Evolutionary conservation across 1,140 invertebrate species (phyloP), one percentile per base, ranked within the genome.

Genomic region (Lineus longissimus): DNA sequence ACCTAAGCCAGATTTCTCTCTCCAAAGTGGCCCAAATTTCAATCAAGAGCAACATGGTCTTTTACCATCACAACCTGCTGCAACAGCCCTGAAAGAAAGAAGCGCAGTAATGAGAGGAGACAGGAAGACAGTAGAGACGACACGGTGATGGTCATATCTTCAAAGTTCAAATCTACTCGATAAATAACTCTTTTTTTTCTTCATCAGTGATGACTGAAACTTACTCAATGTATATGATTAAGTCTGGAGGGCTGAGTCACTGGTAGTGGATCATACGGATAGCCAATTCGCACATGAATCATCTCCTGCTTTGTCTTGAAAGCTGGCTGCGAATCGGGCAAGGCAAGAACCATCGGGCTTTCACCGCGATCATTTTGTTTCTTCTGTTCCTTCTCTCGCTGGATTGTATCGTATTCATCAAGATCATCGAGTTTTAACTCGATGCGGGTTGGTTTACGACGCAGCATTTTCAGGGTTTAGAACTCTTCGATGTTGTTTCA

Each of bases 381-480:
- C 23, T 70, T 74, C 47, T 67, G 60, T 65, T 77, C 76, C 41
- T 69, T 67, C 22, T 71, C 68, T 47, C 73, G 70, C 47, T 74
- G 72, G 59, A 73, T 65, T 70, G 76, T 85, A 80, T 90, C 88
- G 73, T 89, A 91, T 74, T 91, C 90, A 69, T 86, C 84, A 29
- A 91, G 80, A 80, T 91, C 90, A 30, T 91, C 88, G 19, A 91
- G 79, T 76, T 89, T 90, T 66, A 91, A 79, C 66, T 89, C 88
- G 66, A 91, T 88, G 71, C 88, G 86, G 17, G 90, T 91, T 57
- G 89, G 87, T 56, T 87, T 88, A 60, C 90, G 84, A 65, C 90
- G 84, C 76, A 91, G 88, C 90, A 92, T 92, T 73, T 17, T 71
- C 45, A 30, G 19, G 27, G 15, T n/a, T n/a, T n/a, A n/a, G n/a